A percentile compares a stretch with the other conserved stretches of the same genome.
Evolutionary conservation across 64 coral and sea anemone genomes (phyloP).

Genomic region (Acropora tenuis): DNA sequence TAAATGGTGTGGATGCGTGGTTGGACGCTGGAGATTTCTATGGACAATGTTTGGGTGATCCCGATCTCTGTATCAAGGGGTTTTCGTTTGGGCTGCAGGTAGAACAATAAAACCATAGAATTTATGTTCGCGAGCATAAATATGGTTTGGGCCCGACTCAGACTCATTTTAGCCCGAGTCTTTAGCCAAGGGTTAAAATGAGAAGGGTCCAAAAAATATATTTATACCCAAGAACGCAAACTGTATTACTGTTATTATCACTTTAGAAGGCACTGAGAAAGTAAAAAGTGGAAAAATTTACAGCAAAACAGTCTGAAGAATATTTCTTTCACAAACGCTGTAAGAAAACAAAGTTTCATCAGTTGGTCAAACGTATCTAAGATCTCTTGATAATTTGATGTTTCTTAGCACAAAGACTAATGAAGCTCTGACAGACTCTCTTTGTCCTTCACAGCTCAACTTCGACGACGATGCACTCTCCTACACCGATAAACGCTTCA

Average conservation of each 20-base stretch:
- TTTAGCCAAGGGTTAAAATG: too few relatives aligned
- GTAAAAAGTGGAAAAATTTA: too few relatives aligned
- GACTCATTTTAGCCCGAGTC: too few relatives aligned
- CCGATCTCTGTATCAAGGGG: conserved; percentile 97
- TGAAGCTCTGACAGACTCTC: not conserved
- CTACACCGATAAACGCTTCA: conserved; percentile 90
- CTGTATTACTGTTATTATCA: too few relatives aligned
- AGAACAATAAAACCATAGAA: not conserved
- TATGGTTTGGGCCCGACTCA: too few relatives aligned
- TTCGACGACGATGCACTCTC: conserved; percentile 87
- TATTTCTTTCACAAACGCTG: too few relatives aligned
- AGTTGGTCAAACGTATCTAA: not conserved
- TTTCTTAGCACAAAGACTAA: not conserved
- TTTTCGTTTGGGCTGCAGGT: conserved; percentile 97
- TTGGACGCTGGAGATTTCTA: conserved; percentile 96
- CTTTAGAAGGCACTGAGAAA: too few relatives aligned
- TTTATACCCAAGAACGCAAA: too few relatives aligned
- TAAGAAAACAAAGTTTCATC: not conserved
- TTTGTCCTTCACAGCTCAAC: conserved; percentile 69
- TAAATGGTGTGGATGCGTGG: conserved; percentile 96
- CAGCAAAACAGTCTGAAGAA: too few relatives aligned
- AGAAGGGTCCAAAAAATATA: too few relatives aligned
- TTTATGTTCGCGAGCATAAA: too few relatives aligned
- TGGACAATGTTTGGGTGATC: conserved; percentile 96
- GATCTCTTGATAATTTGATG: not conserved